phyloP scores from a whole-genome alignment of 1,140 invertebrate genomes.

The Ctenoplectra terminalis region DNA sequence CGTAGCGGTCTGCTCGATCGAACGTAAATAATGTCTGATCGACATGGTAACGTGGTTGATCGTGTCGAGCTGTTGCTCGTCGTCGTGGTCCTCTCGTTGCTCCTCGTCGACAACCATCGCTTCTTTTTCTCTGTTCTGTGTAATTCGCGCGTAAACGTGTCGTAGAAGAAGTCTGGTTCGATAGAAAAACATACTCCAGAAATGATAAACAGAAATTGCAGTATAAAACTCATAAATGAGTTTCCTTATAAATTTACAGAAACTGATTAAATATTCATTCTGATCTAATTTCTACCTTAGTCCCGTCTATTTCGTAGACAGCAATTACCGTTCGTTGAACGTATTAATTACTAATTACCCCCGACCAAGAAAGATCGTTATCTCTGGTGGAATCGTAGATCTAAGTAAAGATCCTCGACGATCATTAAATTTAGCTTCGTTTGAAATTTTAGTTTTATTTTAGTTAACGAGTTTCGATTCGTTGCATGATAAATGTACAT shows the following conservation, averaged over 20 bases:
- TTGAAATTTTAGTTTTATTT: background rate
- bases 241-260: constrained; percentile 10
- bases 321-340: constrained; percentile 12
- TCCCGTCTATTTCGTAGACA: no score
- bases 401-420: background rate
- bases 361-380: background rate
- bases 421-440: background rate
- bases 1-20: constrained; percentile 64
- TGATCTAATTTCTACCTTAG: background rate
- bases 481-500: no score
- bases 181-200: no score
- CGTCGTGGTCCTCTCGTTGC: background rate
- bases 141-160: constrained; percentile 49
- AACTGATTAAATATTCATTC: constrained; percentile 6
- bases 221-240: background rate
- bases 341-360: constrained; percentile 10
- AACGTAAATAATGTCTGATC: constrained; percentile 64
- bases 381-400: constrained; percentile 25
- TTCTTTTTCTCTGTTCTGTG: constrained; percentile 33
- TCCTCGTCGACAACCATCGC: background rate
- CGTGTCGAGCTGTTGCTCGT: background rate
- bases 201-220: background rate
- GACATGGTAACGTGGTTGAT: constrained; percentile 43
- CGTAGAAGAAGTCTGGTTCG: no score
- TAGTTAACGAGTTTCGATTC: no score